A percentile compares a stretch with the other conserved stretches of the same genome.
phyloP scores from a whole-genome alignment of 2,888 invertebrate species.

The Lysandra bellargus region DNA sequence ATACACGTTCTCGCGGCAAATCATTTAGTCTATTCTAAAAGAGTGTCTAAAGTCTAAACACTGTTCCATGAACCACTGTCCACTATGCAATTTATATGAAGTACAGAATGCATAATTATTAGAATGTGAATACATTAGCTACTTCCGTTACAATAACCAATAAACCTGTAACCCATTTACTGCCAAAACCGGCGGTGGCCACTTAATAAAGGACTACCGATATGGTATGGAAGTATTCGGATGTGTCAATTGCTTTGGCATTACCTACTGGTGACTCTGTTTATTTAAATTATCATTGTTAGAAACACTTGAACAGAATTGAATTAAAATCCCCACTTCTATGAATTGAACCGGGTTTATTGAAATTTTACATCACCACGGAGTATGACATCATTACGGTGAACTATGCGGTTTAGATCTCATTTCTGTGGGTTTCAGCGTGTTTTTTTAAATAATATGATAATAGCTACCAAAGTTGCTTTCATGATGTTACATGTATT shows the following conservation, averaged over 20 bases:
- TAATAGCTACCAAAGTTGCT: no score
- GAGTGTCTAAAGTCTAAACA: no score
- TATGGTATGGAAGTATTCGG: slow-evolving; percentile 43
- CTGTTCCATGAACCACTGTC: not conserved
- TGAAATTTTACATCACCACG: no score
- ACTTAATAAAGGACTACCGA: slow-evolving; percentile 40
- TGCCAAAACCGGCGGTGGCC: slow-evolving; percentile 46
- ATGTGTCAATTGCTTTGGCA: slow-evolving; percentile 46
- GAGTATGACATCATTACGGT: no score
- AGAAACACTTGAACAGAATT: not conserved
- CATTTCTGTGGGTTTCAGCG: no score
- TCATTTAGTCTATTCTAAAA: no score
- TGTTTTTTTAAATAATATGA: no score
- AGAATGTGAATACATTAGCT: slow-evolving; percentile 59
- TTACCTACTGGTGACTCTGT: slow-evolving; percentile 10
- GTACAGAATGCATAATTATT: slow-evolving; percentile 32
- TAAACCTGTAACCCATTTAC: slow-evolving; percentile 59
- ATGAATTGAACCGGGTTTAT: no score
- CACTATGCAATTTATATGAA: slow-evolving; percentile 3
- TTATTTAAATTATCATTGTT: slow-evolving; percentile 3
- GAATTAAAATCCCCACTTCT: no score
- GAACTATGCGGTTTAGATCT: no score
- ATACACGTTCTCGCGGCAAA: no score
- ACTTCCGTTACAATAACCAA: slow-evolving; percentile 58
- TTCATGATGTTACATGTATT: no score